A percentile compares a stretch with the other conserved stretches of the same genome.
Conservation (phyloP, 2,113 vertebrate genomes). For the Stegostoma tigrinum region DNA sequence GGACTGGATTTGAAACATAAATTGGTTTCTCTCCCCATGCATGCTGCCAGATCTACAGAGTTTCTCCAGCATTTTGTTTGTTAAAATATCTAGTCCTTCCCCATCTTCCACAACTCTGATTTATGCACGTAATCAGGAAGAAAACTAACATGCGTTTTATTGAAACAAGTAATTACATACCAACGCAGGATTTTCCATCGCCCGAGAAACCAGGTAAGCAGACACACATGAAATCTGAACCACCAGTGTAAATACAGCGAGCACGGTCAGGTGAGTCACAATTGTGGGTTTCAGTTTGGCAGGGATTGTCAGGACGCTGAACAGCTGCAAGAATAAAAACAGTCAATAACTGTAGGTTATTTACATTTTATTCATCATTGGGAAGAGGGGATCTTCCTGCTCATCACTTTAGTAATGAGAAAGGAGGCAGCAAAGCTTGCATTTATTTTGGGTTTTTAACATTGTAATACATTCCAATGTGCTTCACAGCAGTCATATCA, state of each 20-base stretch:
- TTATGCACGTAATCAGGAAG: not conserved
- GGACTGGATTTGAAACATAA: too few species aligned
- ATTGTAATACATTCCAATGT: not conserved
- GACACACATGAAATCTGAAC: conserved; percentile 67
- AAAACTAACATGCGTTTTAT: not conserved
- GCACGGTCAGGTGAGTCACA: conserved; percentile 79
- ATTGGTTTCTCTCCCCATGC: too few species aligned
- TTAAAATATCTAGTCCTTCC: not conserved
- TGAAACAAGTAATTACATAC: conserved; percentile 50
- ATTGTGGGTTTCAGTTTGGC: conserved; percentile 62
- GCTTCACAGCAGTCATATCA: not conserved
- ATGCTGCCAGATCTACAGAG: too few species aligned
- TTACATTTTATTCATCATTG: not conserved
- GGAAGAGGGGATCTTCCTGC: not conserved
- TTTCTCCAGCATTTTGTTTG: too few species aligned
- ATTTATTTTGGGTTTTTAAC: not conserved
- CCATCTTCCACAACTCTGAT: not conserved
- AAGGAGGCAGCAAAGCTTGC: not conserved
- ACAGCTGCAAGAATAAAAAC: conserved; percentile 47
- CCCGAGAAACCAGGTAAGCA: conserved; percentile 75
- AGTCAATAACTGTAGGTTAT: not conserved
- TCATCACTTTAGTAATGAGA: not conserved
- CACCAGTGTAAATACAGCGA: conserved; percentile 67
- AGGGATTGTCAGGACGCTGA: conserved; percentile 62
- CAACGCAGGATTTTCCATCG: conserved; percentile 69